Percentiles rank a stretch among this genome's conserved stretches.
These are phyloP conservation scores for Cladorhizidae sp. DNA, from an alignment of 37 sponge, comb jelly and placozoan species.

Conservation along the genomic window DNA sequence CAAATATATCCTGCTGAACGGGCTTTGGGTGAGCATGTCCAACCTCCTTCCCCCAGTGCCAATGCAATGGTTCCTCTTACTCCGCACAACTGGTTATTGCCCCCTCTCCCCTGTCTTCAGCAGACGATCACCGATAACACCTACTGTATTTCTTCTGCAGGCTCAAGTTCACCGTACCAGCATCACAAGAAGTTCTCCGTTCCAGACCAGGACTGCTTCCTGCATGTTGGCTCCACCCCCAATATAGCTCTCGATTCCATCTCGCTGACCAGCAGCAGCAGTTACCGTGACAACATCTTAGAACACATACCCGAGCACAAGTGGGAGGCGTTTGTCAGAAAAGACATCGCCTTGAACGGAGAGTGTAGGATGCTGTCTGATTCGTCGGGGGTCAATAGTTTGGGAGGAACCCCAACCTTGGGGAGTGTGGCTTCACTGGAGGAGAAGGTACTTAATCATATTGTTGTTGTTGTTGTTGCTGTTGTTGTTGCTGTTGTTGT, in stretches of 20 bases:
- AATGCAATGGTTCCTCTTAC: no score
- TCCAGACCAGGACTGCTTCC: not conserved
- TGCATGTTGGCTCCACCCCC: not conserved
- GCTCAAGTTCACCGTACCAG: not conserved
- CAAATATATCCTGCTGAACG: no score
- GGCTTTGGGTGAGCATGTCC: no score
- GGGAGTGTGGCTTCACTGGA: not conserved
- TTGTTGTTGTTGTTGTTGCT: no score
- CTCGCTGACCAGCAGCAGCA: not conserved
- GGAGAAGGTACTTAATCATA: conserved; percentile 11
- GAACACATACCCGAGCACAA: not conserved
- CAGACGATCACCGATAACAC: no score
- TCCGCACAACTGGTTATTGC: no score
- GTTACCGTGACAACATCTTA: not conserved
- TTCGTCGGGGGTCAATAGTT: conserved; percentile 27
- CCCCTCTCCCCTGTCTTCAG: no score
- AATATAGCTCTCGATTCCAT: conserved; percentile 8
- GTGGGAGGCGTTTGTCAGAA: not conserved
- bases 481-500: no score
- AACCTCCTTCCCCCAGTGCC: no score
- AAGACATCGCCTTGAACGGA: not conserved
- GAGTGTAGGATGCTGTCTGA: conserved; percentile 1
- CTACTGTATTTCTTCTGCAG: no score
- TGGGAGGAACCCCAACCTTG: not conserved
- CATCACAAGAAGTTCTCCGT: not conserved